Base-by-base conservation (phyloP, 2,797 vertebrate species). In the Eulemur coronatus region DNA sequence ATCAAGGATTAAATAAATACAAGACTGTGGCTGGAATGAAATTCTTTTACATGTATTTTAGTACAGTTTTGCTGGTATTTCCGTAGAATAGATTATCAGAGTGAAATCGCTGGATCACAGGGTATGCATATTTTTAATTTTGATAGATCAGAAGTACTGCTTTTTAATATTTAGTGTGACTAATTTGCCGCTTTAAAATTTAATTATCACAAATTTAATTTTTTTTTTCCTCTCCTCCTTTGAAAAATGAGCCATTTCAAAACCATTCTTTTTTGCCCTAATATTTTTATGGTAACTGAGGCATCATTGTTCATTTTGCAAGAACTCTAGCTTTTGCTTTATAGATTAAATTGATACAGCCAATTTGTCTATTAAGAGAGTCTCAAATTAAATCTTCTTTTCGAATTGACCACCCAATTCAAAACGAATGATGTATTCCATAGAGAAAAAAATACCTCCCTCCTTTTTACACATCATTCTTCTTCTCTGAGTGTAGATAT, bases 161-260 rank as follows among this genome's bases (percentile, higher is more conserved):
- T 96, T 95, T 95, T 97, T 96, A 95, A 96, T 97, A 97, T 96
- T 94, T 91, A 91, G 78, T 96, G 88, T 97, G 96, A 96, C 92
- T 94, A 85, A 95, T 89, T 95, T 93, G 96, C 84, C 92, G 91
- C 73, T 94, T 96, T 95, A 95, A 96, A 97, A 95, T 95, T 96
- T 92, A 95, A 97, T 96, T 96, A 94, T 84, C 91, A 46, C 57
- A 89, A 87, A 97, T 94, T 97, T 95, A 94, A 97, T 96, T 93
- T 88, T 97, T 43, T 43, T 97, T 92, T 57, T 30, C 61, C 38
- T 96, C 88, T 91, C 94, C 79, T 52, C 55, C 46, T 86, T 94
- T 97, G 92, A 96, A 97, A 97, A 96, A 89, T 26, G 55, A 93
- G 55, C 59, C 88, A 72, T 84, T 95, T 85, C 10, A 22, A 88